These are phyloP conservation scores for Austrolebias charrua DNA, from an alignment of 2,797 vertebrate genomes.

Conservation along the genomic window DNA sequence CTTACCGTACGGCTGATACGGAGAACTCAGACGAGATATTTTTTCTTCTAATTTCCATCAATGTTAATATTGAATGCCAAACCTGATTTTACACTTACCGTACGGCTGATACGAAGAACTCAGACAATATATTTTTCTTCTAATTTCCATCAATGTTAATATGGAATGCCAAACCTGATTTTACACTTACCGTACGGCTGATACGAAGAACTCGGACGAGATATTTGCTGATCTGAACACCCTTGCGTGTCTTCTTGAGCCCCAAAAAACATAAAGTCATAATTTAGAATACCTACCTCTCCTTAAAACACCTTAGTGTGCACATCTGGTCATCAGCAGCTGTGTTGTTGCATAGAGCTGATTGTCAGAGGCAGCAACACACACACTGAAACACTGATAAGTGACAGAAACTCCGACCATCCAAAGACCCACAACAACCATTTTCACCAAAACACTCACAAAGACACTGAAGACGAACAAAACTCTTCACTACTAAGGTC, in stretches of 20 bases:
- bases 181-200: conserved; percentile 62
- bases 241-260: conserved; percentile 67
- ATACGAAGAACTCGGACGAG: conserved; percentile 36
- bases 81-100: too few relatives aligned
- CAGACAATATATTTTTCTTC: conserved; percentile 51
- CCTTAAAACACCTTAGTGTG: conserved; percentile 69
- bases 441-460: conserved; percentile 39
- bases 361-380: conserved; percentile 62
- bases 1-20: too few relatives aligned
- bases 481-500: conserved; percentile 58
- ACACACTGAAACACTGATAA: conserved; percentile 16
- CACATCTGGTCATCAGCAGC: conserved; percentile 35
- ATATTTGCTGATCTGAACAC: conserved; percentile 65
- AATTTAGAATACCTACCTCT: conserved; percentile 82
- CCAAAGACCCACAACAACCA: conserved; percentile 66
- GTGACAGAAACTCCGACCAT: conserved; percentile 58
- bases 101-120: too few relatives aligned
- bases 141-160: conserved; percentile 65
- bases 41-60: too few relatives aligned
- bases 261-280: conserved; percentile 68
- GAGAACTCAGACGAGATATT: too few relatives aligned
- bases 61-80: too few relatives aligned
- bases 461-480: conserved; percentile 53
- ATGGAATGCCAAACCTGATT: conserved; percentile 75
- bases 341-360: conserved; percentile 63